phyloP scores from a whole-genome alignment of 2,113 vertebrate genomes.

The Sigmodon hispidus region DNA sequence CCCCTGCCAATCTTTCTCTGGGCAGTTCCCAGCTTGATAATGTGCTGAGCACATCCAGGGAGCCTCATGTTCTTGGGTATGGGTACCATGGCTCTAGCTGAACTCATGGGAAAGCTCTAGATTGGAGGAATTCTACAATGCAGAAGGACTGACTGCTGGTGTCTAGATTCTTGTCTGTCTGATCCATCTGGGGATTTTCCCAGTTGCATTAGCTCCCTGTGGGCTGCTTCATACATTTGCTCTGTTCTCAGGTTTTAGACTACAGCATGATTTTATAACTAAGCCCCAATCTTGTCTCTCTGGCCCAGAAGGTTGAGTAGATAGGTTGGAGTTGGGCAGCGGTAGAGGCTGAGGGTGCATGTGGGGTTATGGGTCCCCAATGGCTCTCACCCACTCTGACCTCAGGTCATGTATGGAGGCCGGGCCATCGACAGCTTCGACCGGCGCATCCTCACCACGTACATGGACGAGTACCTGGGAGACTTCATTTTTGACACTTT shows the following conservation, averaged over 20 bases:
- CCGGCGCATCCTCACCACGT: constrained; percentile 93
- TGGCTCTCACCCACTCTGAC: neutral
- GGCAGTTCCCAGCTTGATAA: neutral
- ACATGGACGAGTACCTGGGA: constrained; percentile 97
- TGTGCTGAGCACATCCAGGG: neutral
- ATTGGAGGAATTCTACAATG: neutral
- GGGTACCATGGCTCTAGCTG: neutral
- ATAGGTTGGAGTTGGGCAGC: neutral
- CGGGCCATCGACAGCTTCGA: constrained; percentile 96
- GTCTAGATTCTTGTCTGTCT: neutral
- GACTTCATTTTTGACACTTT: constrained; percentile 96
- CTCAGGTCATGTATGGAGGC: constrained; percentile 97
- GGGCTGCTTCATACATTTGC: no score
- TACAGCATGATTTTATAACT: neutral
- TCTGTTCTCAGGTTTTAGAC: neutral
- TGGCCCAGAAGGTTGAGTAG: neutral
- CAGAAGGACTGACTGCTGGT: neutral
- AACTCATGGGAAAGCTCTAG: neutral
- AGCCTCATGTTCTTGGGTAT: neutral
- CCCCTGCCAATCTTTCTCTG: no score
- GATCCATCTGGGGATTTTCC: neutral
- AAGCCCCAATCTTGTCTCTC: no score
- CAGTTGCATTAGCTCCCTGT: fast-evolving
- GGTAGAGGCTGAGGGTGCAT: neutral
- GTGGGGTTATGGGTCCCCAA: fast-evolving